These are phyloP conservation scores for Lycaena phlaeas DNA, from an alignment of 2,888 invertebrate species.

Conservation along the genomic window DNA sequence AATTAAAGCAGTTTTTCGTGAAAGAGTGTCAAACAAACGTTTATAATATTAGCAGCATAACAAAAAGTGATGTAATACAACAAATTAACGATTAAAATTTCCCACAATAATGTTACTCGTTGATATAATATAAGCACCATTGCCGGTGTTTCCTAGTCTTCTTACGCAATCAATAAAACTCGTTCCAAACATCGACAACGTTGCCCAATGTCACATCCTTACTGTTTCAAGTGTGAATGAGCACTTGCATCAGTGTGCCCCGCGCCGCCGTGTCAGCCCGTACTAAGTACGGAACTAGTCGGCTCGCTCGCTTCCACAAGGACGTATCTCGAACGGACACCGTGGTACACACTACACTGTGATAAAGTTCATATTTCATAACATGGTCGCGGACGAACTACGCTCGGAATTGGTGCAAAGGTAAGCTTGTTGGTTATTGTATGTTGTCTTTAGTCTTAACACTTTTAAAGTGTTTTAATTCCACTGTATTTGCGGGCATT, in stretches of 20 bases:
- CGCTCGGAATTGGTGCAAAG: slow-evolving; percentile 28
- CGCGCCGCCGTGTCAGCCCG: slow-evolving; percentile 53
- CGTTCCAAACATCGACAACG: slow-evolving; percentile 7
- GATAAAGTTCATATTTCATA: slow-evolving; percentile 10
- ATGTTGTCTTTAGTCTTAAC: slow-evolving; percentile 20
- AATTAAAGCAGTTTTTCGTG: too few species aligned
- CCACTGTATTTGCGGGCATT: too few species aligned
- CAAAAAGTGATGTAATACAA: too few species aligned
- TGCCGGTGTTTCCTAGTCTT: too few species aligned
- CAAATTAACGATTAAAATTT: too few species aligned
- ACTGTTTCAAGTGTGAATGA: slow-evolving; percentile 51
- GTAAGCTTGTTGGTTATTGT: slow-evolving; percentile 22
- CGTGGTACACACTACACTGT: background rate
- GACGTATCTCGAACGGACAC: slow-evolving; percentile 22
- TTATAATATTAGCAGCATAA: too few species aligned
- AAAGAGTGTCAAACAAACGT: too few species aligned
- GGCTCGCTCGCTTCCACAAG: slow-evolving; percentile 26
- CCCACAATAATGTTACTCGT: too few species aligned
- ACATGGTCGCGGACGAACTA: slow-evolving; percentile 24
- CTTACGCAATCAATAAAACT: background rate
- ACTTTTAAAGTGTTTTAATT: slow-evolving; percentile 16
- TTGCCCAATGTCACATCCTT: slow-evolving; percentile 31
- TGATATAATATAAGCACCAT: too few species aligned
- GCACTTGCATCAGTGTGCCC: slow-evolving; percentile 48
- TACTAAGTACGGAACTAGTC: slow-evolving; percentile 55